These are phyloP conservation scores for Standfussiana lucernea DNA, from an alignment of 2,888 invertebrate genomes.

Conservation along the genomic window DNA sequence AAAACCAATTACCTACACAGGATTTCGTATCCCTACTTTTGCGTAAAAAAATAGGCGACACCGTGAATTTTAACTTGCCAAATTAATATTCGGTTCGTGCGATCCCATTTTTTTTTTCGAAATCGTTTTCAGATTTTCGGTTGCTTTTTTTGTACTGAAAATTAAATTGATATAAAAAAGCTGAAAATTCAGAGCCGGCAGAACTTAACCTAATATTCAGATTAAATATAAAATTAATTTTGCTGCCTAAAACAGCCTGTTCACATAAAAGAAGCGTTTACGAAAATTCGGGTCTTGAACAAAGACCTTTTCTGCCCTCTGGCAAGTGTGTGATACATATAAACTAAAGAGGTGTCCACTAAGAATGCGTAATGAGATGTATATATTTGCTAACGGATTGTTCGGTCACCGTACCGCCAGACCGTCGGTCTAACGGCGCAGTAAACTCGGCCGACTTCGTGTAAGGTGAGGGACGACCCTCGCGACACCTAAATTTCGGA, in stretches of 20 bases:
- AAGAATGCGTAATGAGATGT: slow-evolving; percentile 61
- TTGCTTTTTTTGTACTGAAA: slow-evolving; percentile 3
- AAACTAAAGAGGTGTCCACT: slow-evolving; percentile 47
- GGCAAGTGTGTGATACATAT: slow-evolving; percentile 40
- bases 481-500: slow-evolving; percentile 55
- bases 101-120: slow-evolving; percentile 46
- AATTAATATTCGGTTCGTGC: slow-evolving; percentile 69
- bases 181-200: neutral
- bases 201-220: neutral
- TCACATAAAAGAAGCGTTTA: slow-evolving; percentile 1
- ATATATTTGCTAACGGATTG: slow-evolving; percentile 57
- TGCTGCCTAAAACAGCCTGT: neutral
- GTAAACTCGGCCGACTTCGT: slow-evolving; percentile 54
- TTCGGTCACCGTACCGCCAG: slow-evolving; percentile 22
- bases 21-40: slow-evolving; percentile 75
- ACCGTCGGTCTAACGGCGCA: slow-evolving; percentile 48
- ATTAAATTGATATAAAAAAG: slow-evolving; percentile 9
- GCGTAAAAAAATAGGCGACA: slow-evolving; percentile 70
- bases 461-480: slow-evolving; percentile 50
- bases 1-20: slow-evolving; percentile 82
- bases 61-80: slow-evolving; percentile 71
- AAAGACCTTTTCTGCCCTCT: slow-evolving; percentile 18
- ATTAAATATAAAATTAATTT: slow-evolving; percentile 13
- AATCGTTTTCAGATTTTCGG: slow-evolving; percentile 14
- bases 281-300: neutral